These are phyloP conservation scores for Pteropus rufus DNA, from an alignment of 2,797 vertebrate genomes.

Conservation along the genomic window DNA sequence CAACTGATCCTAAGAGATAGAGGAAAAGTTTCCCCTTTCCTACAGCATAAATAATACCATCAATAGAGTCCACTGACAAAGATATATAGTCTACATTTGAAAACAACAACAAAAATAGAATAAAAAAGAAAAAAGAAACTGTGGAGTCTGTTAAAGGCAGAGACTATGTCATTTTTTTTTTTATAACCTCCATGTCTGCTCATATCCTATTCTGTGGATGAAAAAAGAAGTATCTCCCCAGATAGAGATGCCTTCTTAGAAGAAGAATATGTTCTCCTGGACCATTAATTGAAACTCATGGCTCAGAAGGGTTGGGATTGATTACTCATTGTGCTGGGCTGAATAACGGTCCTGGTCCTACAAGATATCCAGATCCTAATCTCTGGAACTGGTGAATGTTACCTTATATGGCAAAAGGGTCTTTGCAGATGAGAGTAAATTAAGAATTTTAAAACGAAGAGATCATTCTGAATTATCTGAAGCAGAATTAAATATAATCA, in stretches of 20 bases:
- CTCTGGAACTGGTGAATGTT: neutral
- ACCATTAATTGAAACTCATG: neutral
- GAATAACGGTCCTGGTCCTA: neutral
- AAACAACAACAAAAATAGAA: neutral
- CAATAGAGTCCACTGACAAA: neutral
- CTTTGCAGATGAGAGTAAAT: neutral
- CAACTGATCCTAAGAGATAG: neutral
- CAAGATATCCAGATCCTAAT: neutral
- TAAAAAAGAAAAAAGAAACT: neutral
- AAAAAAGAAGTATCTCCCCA: neutral
- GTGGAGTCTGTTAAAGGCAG: neutral
- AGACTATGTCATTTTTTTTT: neutral
- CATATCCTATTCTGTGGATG: neutral
- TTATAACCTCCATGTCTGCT: neutral
- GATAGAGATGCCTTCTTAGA: neutral
- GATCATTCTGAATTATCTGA: neutral
- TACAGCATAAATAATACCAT: neutral
- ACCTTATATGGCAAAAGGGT: neutral
- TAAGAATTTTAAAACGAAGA: neutral
- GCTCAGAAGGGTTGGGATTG: neutral
- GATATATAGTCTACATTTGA: neutral
- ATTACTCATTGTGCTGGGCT: neutral
- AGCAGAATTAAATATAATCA: neutral
- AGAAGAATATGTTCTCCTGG: neutral
- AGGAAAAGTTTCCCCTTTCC: neutral